A percentile compares a stretch with the other conserved stretches of the same genome.
phyloP scores from a whole-genome alignment of 1,140 invertebrate genomes.

The Magallana ariakensis region DNA sequence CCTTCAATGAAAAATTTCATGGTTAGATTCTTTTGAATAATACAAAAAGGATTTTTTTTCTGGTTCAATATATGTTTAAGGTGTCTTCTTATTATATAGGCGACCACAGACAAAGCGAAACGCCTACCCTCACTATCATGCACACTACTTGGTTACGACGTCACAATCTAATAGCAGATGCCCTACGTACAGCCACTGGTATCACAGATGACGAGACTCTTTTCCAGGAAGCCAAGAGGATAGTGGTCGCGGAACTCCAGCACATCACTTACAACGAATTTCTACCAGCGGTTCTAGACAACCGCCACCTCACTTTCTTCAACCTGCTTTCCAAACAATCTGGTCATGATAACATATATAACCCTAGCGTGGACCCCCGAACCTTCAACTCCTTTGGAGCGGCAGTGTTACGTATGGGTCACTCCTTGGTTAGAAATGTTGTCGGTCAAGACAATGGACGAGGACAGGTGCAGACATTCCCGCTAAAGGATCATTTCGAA shows the following conservation, averaged over 20 bases:
- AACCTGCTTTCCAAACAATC: conserved; percentile 81
- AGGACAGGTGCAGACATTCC: neutral
- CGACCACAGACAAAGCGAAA: conserved; percentile 62
- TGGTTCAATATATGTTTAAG: no score
- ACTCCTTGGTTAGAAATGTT: conserved; percentile 47
- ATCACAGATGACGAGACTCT: conserved; percentile 95
- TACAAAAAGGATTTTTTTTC: no score
- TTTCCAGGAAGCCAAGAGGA: conserved; percentile 91
- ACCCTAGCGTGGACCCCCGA: conserved; percentile 33
- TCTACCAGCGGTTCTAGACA: conserved; percentile 82
- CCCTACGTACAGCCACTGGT: conserved; percentile 87
- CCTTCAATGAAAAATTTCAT: no score
- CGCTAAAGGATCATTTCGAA: conserved; percentile 12
- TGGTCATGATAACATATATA: conserved; percentile 35
- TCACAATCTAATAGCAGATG: conserved; percentile 92
- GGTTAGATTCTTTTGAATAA: no score
- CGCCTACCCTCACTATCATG: conserved; percentile 87
- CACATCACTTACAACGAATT: conserved; percentile 92
- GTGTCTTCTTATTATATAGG: conserved; percentile 48
- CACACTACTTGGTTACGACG: conserved; percentile 97
- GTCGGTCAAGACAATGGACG: neutral
- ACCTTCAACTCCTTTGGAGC: conserved; percentile 45
- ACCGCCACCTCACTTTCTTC: neutral
- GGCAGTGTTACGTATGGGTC: conserved; percentile 51
- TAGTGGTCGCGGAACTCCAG: conserved; percentile 89